A percentile compares a stretch with the other conserved stretches of the same genome.
phyloP scores from a whole-genome alignment of 1,140 invertebrate species.

The Lanistes nyassanus region DNA sequence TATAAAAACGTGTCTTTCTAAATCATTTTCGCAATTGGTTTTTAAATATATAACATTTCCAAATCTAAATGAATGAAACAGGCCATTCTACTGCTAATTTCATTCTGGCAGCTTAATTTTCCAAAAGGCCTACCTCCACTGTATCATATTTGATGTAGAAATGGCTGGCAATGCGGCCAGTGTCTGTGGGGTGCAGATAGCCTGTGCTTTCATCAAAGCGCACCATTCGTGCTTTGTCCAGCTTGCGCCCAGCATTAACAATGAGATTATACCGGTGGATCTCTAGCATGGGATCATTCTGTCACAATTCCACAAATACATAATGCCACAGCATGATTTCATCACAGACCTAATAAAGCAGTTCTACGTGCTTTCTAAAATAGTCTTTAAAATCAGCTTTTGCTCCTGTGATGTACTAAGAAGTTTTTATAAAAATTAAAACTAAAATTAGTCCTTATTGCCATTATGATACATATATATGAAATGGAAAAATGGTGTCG shows the following conservation, averaged over 20 bases:
- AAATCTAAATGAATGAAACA: background rate
- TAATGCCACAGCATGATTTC: too few relatives aligned
- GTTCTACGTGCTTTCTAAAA: too few relatives aligned
- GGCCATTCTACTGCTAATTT: background rate
- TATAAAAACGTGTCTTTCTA: too few relatives aligned
- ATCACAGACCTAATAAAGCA: too few relatives aligned
- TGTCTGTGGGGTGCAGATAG: conserved; percentile 82
- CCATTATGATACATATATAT: background rate
- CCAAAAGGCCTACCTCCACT: conserved; percentile 75
- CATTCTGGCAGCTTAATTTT: background rate
- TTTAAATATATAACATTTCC: too few relatives aligned
- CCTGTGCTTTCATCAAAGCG: conserved; percentile 86
- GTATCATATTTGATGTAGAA: conserved; percentile 99
- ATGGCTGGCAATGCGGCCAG: conserved; percentile 95
- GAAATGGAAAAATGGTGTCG: background rate
- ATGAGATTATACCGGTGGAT: conserved; percentile 81
- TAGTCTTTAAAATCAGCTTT: too few relatives aligned
- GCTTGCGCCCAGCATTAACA: conserved; percentile 79
- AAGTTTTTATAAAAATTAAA: too few relatives aligned
- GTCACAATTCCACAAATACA: conserved; percentile 10
- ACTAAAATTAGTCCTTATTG: too few relatives aligned
- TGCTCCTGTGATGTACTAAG: too few relatives aligned
- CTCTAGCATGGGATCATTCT: conserved; percentile 82
- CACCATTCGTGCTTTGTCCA: conserved; percentile 96
- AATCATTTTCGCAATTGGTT: too few relatives aligned